Conservation (phyloP, 2,888 invertebrate species). For the Thelaira solivaga region DNA sequence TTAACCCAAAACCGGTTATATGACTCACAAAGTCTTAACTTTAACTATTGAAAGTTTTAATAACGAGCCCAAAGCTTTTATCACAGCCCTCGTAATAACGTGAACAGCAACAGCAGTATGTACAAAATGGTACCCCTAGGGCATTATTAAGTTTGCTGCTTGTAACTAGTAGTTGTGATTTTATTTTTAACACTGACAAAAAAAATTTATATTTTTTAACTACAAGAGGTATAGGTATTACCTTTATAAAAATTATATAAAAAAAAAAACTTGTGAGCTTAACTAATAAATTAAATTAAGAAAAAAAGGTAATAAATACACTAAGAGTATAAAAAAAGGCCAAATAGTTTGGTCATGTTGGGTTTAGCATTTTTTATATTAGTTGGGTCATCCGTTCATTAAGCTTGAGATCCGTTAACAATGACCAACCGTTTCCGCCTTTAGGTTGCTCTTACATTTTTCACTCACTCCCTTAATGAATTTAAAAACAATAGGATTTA, state of each 20-base stretch:
- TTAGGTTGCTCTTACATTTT: neutral
- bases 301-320: slow-evolving; percentile 17
- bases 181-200: neutral
- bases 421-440: slow-evolving; percentile 62
- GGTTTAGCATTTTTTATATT: neutral
- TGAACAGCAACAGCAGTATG: neutral
- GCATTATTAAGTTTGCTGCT: slow-evolving; percentile 42
- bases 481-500: too few relatives aligned
- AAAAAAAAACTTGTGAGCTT: too few relatives aligned
- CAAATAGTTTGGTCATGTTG: slow-evolving; percentile 30
- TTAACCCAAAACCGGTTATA: too few relatives aligned
- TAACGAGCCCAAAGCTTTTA: neutral
- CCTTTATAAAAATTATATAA: slow-evolving; percentile 16
- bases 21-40: too few relatives aligned
- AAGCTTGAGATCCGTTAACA: slow-evolving; percentile 46
- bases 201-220: neutral
- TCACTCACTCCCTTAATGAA: neutral
- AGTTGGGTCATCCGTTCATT: slow-evolving; percentile 17
- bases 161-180: slow-evolving; percentile 2
- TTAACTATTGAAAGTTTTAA: neutral
- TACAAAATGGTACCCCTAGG: slow-evolving; percentile 38
- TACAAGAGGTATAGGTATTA: neutral
- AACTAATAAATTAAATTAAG: slow-evolving; percentile 52
- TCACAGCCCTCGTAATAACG: neutral
- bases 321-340: neutral